A percentile compares a stretch with the other conserved stretches of the same genome.
These are phyloP conservation scores for Eurypyga helias DNA, from an alignment of 2,113 vertebrate species.

Conservation along the genomic window DNA sequence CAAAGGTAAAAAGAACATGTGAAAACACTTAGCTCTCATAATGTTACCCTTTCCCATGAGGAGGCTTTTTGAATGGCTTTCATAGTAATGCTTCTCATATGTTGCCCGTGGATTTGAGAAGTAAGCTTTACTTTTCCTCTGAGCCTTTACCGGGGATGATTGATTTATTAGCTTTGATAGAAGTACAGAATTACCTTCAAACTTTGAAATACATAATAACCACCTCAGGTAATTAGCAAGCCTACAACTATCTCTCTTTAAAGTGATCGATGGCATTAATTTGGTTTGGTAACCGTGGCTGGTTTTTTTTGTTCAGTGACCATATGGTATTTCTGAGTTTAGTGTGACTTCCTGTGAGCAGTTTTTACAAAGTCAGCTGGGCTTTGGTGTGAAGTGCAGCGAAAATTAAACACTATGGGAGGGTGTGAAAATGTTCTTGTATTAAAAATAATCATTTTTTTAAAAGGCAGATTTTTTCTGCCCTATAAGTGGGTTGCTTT, in stretches of 20 bases:
- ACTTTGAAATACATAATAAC: constrained; percentile 54
- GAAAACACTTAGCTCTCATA: constrained; percentile 69
- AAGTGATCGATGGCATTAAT: constrained; percentile 37
- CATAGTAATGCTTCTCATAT: constrained; percentile 69
- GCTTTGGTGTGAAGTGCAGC: constrained; percentile 25
- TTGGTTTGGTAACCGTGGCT: constrained; percentile 13
- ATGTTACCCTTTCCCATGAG: constrained; percentile 60
- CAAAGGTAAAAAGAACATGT: constrained; percentile 68
- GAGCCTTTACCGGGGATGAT: constrained; percentile 46
- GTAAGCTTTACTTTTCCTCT: constrained; percentile 20
- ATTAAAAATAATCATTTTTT: neutral
- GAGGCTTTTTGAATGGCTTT: constrained; percentile 43
- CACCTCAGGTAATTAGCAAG: constrained; percentile 34
- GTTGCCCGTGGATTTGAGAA: constrained; percentile 41
- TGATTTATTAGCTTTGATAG: constrained; percentile 51
- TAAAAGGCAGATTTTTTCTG: neutral
- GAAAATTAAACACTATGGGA: constrained; percentile 31
- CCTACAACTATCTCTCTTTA: constrained; percentile 28
- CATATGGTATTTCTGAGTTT: constrained; percentile 55
- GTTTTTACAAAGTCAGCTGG: constrained; percentile 44
- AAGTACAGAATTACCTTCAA: constrained; percentile 37
- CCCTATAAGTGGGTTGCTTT: neutral
- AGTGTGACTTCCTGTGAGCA: constrained; percentile 36
- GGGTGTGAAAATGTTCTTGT: constrained; percentile 10
- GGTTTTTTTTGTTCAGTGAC: neutral